Conservation (phyloP, 2,113 vertebrate genomes). For the Aptenodytes patagonicus region DNA sequence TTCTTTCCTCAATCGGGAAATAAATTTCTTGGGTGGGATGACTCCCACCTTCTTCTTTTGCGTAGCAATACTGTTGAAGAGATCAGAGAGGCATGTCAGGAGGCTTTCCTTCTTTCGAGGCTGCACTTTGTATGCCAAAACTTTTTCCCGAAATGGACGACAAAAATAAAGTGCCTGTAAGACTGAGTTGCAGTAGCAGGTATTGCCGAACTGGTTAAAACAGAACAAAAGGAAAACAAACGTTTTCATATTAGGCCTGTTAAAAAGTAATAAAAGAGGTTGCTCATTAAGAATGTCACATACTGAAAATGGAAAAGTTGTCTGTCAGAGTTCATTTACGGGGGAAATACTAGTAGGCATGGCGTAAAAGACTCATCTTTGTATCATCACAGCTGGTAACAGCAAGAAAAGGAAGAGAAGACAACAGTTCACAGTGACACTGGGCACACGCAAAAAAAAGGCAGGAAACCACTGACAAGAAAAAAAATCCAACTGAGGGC, state of each 20-base stretch:
- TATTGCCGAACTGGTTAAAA: slow-evolving; percentile 88
- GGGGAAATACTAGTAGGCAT: not conserved
- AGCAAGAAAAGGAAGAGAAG: not conserved
- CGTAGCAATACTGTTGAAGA: slow-evolving; percentile 92
- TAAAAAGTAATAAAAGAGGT: not conserved
- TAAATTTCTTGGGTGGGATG: slow-evolving; percentile 93
- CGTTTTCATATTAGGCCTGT: not conserved
- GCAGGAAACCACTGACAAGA: not conserved
- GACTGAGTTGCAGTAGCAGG: slow-evolving; percentile 96
- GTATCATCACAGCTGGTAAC: not conserved
- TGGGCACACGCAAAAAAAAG: not conserved
- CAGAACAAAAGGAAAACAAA: slow-evolving; percentile 32
- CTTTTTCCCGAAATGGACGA: slow-evolving; percentile 91
- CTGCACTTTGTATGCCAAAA: slow-evolving; percentile 91
- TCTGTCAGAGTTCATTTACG: not conserved
- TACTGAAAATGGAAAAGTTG: not conserved
- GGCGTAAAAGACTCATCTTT: not conserved
- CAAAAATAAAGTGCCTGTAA: slow-evolving; percentile 94
- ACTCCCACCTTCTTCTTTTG: slow-evolving; percentile 95
- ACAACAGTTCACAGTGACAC: not conserved
- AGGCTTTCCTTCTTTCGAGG: slow-evolving; percentile 89
- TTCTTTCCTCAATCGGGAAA: slow-evolving; percentile 89
- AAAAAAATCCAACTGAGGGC: not conserved
- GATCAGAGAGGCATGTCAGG: slow-evolving; percentile 89
- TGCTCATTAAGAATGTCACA: not conserved